These are phyloP conservation scores for Macrotrachela quadricornifera DNA, from an alignment of 1,140 invertebrate genomes.

Conservation along the genomic window DNA sequence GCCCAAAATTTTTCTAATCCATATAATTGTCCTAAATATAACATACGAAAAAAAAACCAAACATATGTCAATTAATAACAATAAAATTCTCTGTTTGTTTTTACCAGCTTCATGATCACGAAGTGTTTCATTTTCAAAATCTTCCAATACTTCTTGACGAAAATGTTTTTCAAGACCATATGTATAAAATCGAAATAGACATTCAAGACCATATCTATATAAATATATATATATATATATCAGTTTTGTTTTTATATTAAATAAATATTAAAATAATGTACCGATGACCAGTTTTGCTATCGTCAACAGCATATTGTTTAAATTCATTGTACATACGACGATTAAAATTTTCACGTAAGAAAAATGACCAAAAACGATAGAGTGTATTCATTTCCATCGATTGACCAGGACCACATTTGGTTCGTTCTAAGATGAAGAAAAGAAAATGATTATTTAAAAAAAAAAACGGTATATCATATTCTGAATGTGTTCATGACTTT, in stretches of 20 bases:
- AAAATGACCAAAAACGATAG: conserved; percentile 98
- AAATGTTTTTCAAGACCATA: conserved; percentile 91
- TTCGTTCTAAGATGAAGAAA: conserved; percentile 34
- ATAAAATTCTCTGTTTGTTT: not conserved
- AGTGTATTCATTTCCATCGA: conserved; percentile 91
- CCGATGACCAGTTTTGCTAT: conserved; percentile 66
- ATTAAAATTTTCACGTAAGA: conserved; percentile 91
- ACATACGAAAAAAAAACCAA: not conserved
- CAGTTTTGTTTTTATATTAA: too few relatives aligned
- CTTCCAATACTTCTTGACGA: conserved; percentile 66
- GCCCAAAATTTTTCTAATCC: conserved; percentile 98
- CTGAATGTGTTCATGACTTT: too few relatives aligned
- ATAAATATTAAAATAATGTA: too few relatives aligned
- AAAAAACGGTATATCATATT: too few relatives aligned
- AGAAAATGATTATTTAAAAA: too few relatives aligned
- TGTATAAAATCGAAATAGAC: conserved; percentile 91
- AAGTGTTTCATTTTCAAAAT: conserved; percentile 83
- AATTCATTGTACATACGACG: conserved; percentile 95
- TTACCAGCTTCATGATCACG: conserved; percentile 50
- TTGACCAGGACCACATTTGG: conserved; percentile 61
- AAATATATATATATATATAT: too few relatives aligned
- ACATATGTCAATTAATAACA: too few relatives aligned
- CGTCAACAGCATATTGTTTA: conserved; percentile 63
- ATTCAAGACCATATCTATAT: conserved; percentile 56
- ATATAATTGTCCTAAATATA: conserved; percentile 60